Evolutionary conservation across 2,113 vertebrate species (phyloP).

Genomic region (Andinoacara biseriatus): DNA sequence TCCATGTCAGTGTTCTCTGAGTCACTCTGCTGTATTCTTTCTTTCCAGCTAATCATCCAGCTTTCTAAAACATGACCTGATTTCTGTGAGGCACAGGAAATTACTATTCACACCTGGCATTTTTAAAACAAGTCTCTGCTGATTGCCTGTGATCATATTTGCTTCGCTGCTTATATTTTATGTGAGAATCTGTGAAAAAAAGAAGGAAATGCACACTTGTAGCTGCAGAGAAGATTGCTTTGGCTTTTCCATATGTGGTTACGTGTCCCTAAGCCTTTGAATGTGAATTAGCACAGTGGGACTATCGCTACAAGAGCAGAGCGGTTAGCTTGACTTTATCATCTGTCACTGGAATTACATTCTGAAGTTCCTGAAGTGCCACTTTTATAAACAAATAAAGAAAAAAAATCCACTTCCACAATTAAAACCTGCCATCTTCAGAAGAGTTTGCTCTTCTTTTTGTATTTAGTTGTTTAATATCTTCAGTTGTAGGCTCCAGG

Average conservation of each 20-base stretch:
- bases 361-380: not conserved
- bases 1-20: conserved; percentile 33
- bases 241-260: not conserved
- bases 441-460: not conserved
- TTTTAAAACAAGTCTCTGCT: conserved; percentile 10
- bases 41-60: conserved; percentile 24
- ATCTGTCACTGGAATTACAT: not conserved
- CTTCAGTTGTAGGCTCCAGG: too few relatives aligned
- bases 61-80: conserved; percentile 35
- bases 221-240: not conserved
- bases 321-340: not conserved
- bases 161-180: not conserved
- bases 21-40: conserved; percentile 18
- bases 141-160: conserved; percentile 7
- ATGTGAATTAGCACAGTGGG: not conserved
- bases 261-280: not conserved
- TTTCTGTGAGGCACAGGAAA: conserved; percentile 28
- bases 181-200: not conserved
- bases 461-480: not conserved
- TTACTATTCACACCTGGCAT: conserved; percentile 37
- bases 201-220: not conserved
- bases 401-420: not conserved
- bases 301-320: not conserved
- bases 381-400: not conserved
- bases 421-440: not conserved